Conservation (phyloP, 2,797 vertebrate genomes). For the Microhierax caerulescens region DNA sequence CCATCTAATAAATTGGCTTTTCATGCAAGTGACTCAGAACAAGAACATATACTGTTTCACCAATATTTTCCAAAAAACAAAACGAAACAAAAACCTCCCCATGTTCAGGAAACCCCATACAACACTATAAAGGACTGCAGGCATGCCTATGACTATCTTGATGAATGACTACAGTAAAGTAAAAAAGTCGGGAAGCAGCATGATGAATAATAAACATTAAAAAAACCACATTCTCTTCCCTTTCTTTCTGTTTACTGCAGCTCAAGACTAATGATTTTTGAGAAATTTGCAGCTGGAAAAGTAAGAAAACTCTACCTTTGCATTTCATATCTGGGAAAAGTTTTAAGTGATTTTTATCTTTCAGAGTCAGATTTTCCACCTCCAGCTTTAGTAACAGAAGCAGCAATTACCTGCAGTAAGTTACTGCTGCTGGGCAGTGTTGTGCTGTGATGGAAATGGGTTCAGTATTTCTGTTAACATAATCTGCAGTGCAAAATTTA, state of each 20-base stretch:
- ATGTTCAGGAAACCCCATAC: neutral
- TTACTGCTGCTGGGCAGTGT: neutral
- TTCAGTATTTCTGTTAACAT: neutral
- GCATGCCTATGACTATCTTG: neutral
- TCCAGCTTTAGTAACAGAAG: neutral
- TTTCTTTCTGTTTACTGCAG: neutral
- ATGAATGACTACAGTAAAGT: neutral
- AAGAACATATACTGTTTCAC: neutral
- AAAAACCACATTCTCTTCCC: neutral
- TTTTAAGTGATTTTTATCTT: neutral
- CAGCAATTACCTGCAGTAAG: neutral
- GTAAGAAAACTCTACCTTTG: neutral
- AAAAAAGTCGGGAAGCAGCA: neutral
- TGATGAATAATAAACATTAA: neutral
- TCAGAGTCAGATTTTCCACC: neutral
- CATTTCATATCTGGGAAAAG: neutral
- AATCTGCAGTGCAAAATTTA: neutral
- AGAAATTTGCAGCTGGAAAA: neutral
- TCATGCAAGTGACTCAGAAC: neutral
- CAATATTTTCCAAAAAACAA: neutral
- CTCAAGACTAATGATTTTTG: neutral
- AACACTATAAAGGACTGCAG: neutral
- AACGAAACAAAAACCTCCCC: neutral
- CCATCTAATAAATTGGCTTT: neutral
- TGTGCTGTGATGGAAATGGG: neutral